Evolutionary conservation across 2,888 invertebrate genomes (phyloP), one percentile per base, ranked within the genome.

Genomic region (Polydrusus tereticollis): DNA sequence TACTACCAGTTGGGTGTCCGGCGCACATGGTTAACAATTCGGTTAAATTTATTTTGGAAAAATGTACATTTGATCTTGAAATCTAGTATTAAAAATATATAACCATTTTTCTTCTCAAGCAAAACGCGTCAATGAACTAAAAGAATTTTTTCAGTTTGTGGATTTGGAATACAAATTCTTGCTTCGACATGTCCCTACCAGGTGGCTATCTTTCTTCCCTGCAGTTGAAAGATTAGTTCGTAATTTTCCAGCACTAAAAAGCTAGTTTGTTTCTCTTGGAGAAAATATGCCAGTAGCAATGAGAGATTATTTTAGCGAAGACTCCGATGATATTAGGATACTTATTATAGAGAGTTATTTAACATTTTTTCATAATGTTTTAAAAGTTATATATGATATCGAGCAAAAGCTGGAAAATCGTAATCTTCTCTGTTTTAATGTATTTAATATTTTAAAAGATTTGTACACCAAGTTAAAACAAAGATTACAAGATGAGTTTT

Each of bases 81-180:
- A 50, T 36, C 12, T 7, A 36, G 12, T n/a, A n/a, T n/a, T n/a
- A n/a, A n/a, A n/a, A n/a, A n/a, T 57, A 12, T 71, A 59, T 26
- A 59, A 36, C 16, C 59, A 71, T 12, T 71, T 71, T 71, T 64
- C 65, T 1, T n/a, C 10, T 36, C 18, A 58, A 20, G 58, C 71
- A 2, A 71, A 71, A 36, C 50, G 71, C 14, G 64, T 65, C 1
- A 10, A 60, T 21, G 52, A 45, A 21, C 33, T 71, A 20, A 71
- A 71, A 59, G 7, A 10, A 2, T 71, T 66, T 66, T 71, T 71
- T 55, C 14, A 55, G 1, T 55, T 29, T n/a, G 55, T 26, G 14
- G 55, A 29, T 29, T 14, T 55, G 29, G 55, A 55, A 29, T 55
- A 55, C 10, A 55, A 26, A 29, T 7, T 14, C n/a, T 21, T 55